These are phyloP conservation scores for Rousettus leschenaultii DNA, from an alignment of 2,113 vertebrate species.

Conservation along the genomic window DNA sequence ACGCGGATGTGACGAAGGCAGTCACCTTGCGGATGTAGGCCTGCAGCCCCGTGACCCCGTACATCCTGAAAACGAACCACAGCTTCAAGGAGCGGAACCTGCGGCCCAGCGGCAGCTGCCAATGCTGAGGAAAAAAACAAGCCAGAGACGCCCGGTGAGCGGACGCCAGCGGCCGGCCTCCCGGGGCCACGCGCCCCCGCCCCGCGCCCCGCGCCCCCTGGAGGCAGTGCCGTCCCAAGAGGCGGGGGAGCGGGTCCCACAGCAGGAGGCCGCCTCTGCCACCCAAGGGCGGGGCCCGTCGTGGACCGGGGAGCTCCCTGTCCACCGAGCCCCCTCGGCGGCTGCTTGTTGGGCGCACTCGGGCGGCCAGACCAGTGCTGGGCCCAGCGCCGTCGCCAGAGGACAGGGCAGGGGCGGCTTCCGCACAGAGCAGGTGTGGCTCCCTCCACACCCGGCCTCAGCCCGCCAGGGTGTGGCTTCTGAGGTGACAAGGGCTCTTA, in stretches of 20 bases:
- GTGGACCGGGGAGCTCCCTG: too few relatives aligned
- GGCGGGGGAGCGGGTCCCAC: too few relatives aligned
- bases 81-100: conserved; percentile 96
- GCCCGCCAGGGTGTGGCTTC: not conserved
- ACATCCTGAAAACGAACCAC: conserved; percentile 97
- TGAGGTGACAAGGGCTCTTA: not conserved
- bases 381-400: too few relatives aligned
- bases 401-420: too few relatives aligned
- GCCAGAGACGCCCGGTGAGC: too few relatives aligned
- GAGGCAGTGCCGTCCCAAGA: too few relatives aligned
- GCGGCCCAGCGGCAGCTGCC: conserved; percentile 96
- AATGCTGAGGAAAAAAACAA: conserved; percentile 85
- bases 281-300: too few relatives aligned
- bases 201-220: not conserved
- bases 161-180: too few relatives aligned
- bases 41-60: conserved; percentile 91
- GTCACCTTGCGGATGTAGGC: conserved; percentile 91
- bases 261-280: too few relatives aligned
- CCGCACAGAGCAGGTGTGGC: not conserved
- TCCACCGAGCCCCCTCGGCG: too few relatives aligned
- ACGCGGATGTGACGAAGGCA: conserved; percentile 17
- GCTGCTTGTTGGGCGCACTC: not conserved
- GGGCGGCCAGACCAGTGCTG: too few relatives aligned
- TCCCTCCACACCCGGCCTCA: not conserved
- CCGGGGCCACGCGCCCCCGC: too few relatives aligned